Evolutionary conservation across 2,888 invertebrate species (phyloP).

Genomic region (Drosophila kuntzei): DNA sequence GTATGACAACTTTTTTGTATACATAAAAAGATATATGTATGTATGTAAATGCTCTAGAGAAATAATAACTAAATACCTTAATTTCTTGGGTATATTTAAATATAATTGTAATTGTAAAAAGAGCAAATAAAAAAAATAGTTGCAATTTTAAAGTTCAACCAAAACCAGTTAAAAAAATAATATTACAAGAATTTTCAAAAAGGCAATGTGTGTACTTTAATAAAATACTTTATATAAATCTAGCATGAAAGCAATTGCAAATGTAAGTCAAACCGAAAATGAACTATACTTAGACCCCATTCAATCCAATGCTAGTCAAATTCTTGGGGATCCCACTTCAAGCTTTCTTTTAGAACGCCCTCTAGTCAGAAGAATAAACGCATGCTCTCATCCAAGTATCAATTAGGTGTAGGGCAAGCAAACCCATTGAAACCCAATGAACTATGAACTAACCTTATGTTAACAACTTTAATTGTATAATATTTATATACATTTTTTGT

Average conservation of each 20-base stretch:
- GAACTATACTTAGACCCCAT: conserved; percentile 6
- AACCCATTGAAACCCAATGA: neutral
- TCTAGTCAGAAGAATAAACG: conserved; percentile 48
- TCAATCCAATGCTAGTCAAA: conserved; percentile 7
- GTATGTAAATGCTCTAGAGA: conserved; percentile 23
- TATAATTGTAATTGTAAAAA: conserved; percentile 37
- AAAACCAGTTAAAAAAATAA: conserved; percentile 30
- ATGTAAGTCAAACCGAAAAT: conserved; percentile 45
- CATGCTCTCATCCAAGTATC: conserved; percentile 44
- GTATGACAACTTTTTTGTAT: conserved; percentile 74
- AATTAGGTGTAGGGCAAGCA: conserved; percentile 21
- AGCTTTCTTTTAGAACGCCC: conserved; percentile 18
- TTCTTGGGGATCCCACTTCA: conserved; percentile 7
- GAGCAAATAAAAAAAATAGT: conserved; percentile 9
- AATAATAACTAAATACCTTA: conserved; percentile 4
- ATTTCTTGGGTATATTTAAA: conserved; percentile 31
- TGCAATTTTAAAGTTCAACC: conserved; percentile 17
- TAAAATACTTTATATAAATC: conserved; percentile 74
- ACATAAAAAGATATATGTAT: conserved; percentile 29
- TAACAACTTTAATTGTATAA: conserved; percentile 68
- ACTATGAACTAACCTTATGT: conserved; percentile 47
- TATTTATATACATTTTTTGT: conserved; percentile 66
- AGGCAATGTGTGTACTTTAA: conserved; percentile 74
- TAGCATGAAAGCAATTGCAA: conserved; percentile 52
- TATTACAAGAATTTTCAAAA: conserved; percentile 29